A percentile compares a stretch with the other conserved stretches of the same genome.
phyloP scores from a whole-genome alignment of 2,113 vertebrate genomes.

The Cyanoliseus patagonus region DNA sequence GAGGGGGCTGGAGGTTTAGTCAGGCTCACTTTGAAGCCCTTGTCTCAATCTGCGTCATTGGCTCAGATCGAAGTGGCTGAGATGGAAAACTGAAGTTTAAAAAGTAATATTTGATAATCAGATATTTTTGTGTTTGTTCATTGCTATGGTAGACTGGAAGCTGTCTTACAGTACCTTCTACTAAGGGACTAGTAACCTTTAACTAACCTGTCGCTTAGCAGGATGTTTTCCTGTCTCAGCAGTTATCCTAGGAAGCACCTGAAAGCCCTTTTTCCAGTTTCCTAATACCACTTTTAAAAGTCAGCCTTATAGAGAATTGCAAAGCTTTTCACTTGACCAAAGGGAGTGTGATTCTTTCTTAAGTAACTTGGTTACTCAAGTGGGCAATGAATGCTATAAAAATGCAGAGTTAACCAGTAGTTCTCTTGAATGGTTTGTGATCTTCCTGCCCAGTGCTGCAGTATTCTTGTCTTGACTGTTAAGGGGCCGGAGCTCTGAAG shows the following conservation, averaged over 20 bases:
- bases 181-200: not conserved
- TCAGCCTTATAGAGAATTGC: not conserved
- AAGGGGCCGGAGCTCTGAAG: not conserved
- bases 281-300: not conserved
- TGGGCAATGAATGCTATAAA: not conserved
- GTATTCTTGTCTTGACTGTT: not conserved
- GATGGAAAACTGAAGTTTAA: not conserved
- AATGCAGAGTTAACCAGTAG: not conserved
- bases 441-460: not conserved
- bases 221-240: not conserved
- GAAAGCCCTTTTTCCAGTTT: not conserved
- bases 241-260: not conserved
- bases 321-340: not conserved
- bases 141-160: not conserved
- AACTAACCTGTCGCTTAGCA: not conserved
- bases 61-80: not conserved
- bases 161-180: not conserved
- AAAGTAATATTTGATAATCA: not conserved
- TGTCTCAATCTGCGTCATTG: rapidly evolving
- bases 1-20: not conserved
- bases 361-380: not conserved
- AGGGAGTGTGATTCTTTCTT: not conserved
- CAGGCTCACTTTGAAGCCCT: not conserved
- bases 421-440: not conserved
- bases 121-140: not conserved